Evolutionary conservation across 2,888 invertebrate species (phyloP).

Genomic region (Drosophila nigritarsus): DNA sequence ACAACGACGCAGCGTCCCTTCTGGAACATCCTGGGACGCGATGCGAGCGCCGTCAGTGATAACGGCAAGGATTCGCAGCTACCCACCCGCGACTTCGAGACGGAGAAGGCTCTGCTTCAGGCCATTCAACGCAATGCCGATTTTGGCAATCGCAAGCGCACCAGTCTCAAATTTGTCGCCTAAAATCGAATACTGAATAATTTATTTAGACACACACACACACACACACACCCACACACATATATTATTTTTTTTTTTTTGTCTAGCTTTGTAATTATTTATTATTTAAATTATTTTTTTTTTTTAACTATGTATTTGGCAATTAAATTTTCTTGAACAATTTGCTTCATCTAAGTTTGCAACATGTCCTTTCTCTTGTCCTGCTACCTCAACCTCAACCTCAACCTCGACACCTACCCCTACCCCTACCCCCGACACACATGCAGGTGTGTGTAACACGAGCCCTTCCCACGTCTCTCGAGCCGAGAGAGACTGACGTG

Average conservation of each 20-base stretch:
- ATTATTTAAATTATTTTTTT: conserved; percentile 26
- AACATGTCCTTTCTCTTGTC: conserved; percentile 4
- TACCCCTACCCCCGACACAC: neutral
- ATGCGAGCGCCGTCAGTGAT: conserved; percentile 24
- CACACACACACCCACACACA: neutral
- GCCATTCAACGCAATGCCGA: conserved; percentile 50
- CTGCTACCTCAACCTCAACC: neutral
- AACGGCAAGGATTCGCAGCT: conserved; percentile 3
- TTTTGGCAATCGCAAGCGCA: conserved; percentile 78
- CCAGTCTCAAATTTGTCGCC: conserved; percentile 65
- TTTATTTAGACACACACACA: neutral
- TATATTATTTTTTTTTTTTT: conserved; percentile 28
- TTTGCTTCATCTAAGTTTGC: neutral
- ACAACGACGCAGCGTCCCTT: conserved; percentile 79
- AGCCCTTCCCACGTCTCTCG: conserved; percentile 18
- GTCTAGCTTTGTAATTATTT: conserved; percentile 44
- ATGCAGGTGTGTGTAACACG: conserved; percentile 45
- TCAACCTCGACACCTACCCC: neutral
- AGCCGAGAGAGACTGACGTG: conserved; percentile 35
- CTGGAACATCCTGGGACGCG: conserved; percentile 79
- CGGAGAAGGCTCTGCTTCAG: conserved; percentile 37
- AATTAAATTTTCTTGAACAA: neutral
- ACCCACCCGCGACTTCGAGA: conserved; percentile 15
- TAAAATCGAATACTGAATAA: conserved; percentile 21
- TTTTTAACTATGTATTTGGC: conserved; percentile 3